A percentile compares a stretch with the other conserved stretches of the same genome.
These are phyloP conservation scores for Lasioglossum villosulum DNA, from an alignment of 2,888 invertebrate species.

Conservation along the genomic window DNA sequence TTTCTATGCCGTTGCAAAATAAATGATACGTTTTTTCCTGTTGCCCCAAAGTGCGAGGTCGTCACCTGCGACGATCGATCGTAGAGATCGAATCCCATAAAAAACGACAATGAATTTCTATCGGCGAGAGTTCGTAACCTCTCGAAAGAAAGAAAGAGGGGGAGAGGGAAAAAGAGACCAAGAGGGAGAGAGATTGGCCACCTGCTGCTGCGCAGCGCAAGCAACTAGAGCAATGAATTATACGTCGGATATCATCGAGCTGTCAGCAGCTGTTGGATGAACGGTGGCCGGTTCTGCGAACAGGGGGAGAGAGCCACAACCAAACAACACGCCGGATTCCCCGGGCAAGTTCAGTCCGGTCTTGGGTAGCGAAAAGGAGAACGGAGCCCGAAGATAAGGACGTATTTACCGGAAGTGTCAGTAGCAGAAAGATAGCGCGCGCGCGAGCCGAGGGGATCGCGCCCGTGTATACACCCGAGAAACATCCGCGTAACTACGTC, in stretches of 20 bases:
- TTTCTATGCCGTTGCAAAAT: not conserved
- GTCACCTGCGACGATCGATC: not conserved
- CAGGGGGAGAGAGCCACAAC: not conserved
- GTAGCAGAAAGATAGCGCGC: conserved; percentile 52
- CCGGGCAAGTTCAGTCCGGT: conserved; percentile 17
- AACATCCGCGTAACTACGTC: conserved; percentile 58
- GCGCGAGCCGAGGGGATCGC: conserved; percentile 34
- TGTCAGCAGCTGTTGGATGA: conserved; percentile 61
- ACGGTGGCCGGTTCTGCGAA: not conserved
- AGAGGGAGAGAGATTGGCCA: conserved; percentile 52
- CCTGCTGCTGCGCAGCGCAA: conserved; percentile 55
- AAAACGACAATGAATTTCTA: not conserved
- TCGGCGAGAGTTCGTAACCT: conserved; percentile 24
- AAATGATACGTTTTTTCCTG: not conserved
- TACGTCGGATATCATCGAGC: conserved; percentile 51
- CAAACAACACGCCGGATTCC: conserved; percentile 5
- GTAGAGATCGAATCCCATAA: not conserved
- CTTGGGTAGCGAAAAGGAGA: conserved; percentile 15
- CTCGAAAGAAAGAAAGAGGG: not conserved
- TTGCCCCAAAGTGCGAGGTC: not conserved
- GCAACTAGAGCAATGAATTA: conserved; percentile 68
- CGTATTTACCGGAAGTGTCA: conserved; percentile 65
- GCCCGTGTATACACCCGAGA: conserved; percentile 24
- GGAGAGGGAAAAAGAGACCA: conserved; percentile 18
- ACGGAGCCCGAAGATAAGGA: conserved; percentile 45